Evolutionary conservation across 2,113 vertebrate genomes (phyloP), one percentile per base, ranked within the genome.

Genomic region (Sander lucioperca): DNA sequence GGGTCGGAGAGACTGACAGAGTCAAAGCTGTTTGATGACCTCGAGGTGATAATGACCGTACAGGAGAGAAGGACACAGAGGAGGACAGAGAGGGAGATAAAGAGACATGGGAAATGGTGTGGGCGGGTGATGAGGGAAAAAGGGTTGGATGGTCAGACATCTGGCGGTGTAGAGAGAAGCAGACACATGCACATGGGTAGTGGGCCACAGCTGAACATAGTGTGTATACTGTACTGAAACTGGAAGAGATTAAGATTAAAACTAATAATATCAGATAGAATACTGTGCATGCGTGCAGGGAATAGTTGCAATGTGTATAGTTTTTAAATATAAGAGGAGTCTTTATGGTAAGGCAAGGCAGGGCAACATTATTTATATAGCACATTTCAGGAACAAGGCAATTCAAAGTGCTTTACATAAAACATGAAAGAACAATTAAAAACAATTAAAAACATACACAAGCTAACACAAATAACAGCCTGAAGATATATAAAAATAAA

Each of bases 11-110:
- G 86, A 86, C 64, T 61, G 90, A 80, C 90, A 71, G 86, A 93
- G 86, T 84, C 78, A 80, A 80, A 91, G 86, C 90, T 70, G 83
- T 80, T 76, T 83, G 91, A 92, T 93, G 92, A 92, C 89, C 93
- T 88, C 71, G 50, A 79, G 68, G 74, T 88, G 92, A 93, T 93
- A 87, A 92, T 88, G 86, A 89, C 82, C 81, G 12, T 58, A 84
- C 81, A 70, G 68, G 65, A 87, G 80, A 88, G 85, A 90, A 91
- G 88, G 93, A 91, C 92, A 90, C 72, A 27, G 71, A 80, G 75
- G 84, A 91, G 74, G 91, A 88, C 82, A 79, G 71, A 50, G 69
- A 54, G 74, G 59, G 66, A 83, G 88, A 89, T 85, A 84, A 86
- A 90, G 66, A 87, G 79, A 86, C 18, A 25, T 19, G 27, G 61